These are phyloP conservation scores for Nannoperca obscura DNA, from an alignment of 2,797 vertebrate species.

Conservation along the genomic window DNA sequence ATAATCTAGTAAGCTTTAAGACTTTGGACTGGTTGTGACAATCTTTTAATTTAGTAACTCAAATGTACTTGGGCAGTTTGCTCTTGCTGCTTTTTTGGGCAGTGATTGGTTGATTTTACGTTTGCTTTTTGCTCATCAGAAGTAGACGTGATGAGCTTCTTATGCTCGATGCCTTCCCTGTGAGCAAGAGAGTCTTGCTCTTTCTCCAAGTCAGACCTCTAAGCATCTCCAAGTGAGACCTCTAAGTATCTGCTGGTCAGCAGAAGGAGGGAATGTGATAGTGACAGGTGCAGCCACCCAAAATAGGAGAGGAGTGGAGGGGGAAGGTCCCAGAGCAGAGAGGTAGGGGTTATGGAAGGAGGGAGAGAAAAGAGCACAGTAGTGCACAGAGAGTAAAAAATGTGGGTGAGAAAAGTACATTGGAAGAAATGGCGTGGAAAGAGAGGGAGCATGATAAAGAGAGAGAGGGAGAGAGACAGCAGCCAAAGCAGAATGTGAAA, in stretches of 20 bases:
- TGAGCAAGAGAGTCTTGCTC: conserved; percentile 50
- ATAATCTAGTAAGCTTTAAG: neutral
- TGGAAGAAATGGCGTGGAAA: neutral
- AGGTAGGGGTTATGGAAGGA: conserved; percentile 49
- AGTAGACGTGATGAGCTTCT: neutral
- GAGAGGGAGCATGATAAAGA: neutral
- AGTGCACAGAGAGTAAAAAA: conserved; percentile 23
- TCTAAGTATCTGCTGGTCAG: conserved; percentile 86
- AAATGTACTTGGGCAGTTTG: too few relatives aligned
- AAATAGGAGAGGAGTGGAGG: conserved; percentile 81
- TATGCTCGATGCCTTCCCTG: conserved; percentile 12
- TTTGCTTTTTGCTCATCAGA: conserved; percentile 4
- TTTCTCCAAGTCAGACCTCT: conserved; percentile 67
- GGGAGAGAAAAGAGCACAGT: conserved; percentile 33
- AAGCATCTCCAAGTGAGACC: conserved; percentile 77
- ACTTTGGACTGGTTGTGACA: neutral
- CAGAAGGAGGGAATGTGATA: conserved; percentile 86
- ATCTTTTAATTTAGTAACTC: neutral
- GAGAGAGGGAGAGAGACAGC: neutral
- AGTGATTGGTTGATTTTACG: conserved; percentile 1
- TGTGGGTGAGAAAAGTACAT: neutral
- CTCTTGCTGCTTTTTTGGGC: neutral
- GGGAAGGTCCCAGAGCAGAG: conserved; percentile 55
- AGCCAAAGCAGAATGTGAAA: conserved; percentile 5
- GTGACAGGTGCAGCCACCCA: conserved; percentile 86